Percentiles rank a stretch among this genome's conserved stretches.
These are phyloP conservation scores for Dolichopus griseipennis DNA, from an alignment of 2,888 invertebrate species.

Conservation along the genomic window DNA sequence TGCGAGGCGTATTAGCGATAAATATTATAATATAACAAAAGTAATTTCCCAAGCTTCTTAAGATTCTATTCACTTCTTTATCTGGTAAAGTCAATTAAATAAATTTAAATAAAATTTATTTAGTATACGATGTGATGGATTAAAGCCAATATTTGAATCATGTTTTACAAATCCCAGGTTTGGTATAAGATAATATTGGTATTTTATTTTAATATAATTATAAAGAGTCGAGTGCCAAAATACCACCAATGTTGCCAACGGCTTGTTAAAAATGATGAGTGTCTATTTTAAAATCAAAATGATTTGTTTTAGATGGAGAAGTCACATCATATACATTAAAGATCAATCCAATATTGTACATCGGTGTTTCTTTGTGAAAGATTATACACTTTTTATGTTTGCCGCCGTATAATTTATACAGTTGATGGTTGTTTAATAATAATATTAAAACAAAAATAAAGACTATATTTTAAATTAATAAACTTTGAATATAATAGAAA, in stretches of 20 bases:
- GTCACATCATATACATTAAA: not conserved
- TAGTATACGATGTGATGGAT: too few relatives aligned
- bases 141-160: too few relatives aligned
- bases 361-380: too few relatives aligned
- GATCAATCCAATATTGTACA: not conserved
- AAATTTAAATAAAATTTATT: too few relatives aligned
- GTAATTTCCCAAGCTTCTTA: not conserved
- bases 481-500: too few relatives aligned
- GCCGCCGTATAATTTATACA: not conserved
- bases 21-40: not conserved
- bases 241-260: constrained; percentile 7
- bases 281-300: not conserved
- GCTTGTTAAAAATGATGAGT: not conserved
- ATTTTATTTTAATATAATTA: not conserved
- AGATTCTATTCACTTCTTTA: not conserved
- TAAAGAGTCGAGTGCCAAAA: constrained; percentile 8
- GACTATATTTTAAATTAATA: too few relatives aligned
- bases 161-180: too few relatives aligned
- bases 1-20: not conserved
- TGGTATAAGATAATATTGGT: not conserved
- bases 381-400: not conserved
- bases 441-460: too few relatives aligned
- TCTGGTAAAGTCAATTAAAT: too few relatives aligned
- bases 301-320: too few relatives aligned
- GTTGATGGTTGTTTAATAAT: not conserved